Evolutionary conservation across 2,797 vertebrate genomes (phyloP).

Genomic region (Otus scops): DNA sequence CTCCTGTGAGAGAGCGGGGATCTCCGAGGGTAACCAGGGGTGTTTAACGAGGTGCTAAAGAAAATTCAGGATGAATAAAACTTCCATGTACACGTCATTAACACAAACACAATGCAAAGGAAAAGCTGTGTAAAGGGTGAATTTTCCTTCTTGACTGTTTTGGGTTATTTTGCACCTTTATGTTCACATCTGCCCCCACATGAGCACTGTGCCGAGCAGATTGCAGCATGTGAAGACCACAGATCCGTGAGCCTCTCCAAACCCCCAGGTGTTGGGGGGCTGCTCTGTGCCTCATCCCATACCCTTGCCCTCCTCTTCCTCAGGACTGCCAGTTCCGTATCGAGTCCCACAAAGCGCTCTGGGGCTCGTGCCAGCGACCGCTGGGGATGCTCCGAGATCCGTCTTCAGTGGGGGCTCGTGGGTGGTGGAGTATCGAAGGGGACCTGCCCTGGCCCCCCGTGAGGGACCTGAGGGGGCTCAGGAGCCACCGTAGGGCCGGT

Average conservation of each 20-base stretch:
- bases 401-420: accelerated
- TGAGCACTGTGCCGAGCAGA: accelerated
- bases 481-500: accelerated
- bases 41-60: neutral
- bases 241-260: accelerated
- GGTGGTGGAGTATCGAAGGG: neutral
- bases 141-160: neutral
- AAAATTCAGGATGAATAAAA: neutral
- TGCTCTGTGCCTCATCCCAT: accelerated
- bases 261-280: no score
- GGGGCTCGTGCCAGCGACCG: neutral
- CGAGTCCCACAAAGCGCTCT: accelerated
- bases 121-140: neutral
- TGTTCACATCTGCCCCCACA: neutral
- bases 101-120: neutral
- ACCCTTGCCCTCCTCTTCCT: neutral
- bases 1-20: neutral
- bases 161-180: neutral
- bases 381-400: neutral
- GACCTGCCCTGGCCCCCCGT: neutral
- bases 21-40: neutral
- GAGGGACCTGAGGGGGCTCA: neutral
- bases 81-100: neutral
- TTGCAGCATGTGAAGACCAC: neutral
- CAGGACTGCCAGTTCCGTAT: accelerated